Base-by-base conservation (phyloP, 2,888 invertebrate species). In the Dryobotodes eremita region DNA sequence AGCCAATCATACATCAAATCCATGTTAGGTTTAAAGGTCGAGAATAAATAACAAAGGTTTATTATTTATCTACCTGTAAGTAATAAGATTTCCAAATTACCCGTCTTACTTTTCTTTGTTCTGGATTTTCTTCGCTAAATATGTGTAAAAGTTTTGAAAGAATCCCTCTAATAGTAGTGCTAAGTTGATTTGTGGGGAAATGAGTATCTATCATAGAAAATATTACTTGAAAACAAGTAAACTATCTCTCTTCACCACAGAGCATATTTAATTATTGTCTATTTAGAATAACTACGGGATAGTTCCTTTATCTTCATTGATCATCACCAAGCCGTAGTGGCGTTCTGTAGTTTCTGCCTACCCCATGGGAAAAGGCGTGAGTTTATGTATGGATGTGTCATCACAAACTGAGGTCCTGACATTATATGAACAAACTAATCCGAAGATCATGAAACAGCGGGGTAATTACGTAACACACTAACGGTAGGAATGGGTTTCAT, bases 141-240 rank as follows among this genome's bases (percentile, higher is more conserved):
- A 11, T 83, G 84, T 61, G 36, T 36, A 48, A 36, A n/a, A 78
- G 84, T 78, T 78, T 84, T n/a, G 17, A 48, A 74, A 83, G 64
- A 57, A 31, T 46, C 26, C 13, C 15, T 82, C 20, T 15, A 57
- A n/a, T 57, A 57, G 15, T 64, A 36, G 48, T 64, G 15, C n/a
- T 77, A 26, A 59, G 65, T 83, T 77, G 50, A 79, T 77, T 57
- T 65, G 83, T 20, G 2, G 42, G 15, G n/a, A 65, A 77, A 57
- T 64, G 42, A 64, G 42, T 48, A 42, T 48, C 20, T 75, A 11
- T 17, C 2, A 36, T 64, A 48, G 42, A 83, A 55, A 57, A 50
- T 53, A 20, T 57, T n/a, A 23, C n/a, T 57, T 57, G 20, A 31
- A 20, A 57, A 77, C 31, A 50, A 42, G 50, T 76, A n/a, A 31